phyloP scores from a whole-genome alignment of 2,888 invertebrate species.

The Tuberolachnus salignus region DNA sequence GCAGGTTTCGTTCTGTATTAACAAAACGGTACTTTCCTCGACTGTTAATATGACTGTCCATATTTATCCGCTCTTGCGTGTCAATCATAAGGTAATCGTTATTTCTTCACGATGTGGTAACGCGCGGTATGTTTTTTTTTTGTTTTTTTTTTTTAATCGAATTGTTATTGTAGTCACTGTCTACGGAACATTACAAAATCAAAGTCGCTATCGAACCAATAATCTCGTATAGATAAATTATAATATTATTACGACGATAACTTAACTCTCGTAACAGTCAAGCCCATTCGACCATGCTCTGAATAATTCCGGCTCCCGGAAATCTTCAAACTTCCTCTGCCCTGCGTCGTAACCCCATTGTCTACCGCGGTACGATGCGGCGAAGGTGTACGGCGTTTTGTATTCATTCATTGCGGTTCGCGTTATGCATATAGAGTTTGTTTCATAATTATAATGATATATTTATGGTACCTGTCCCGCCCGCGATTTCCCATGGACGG shows the following conservation, averaged over 20 bases:
- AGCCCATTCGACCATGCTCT: conserved; percentile 14
- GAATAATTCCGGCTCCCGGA: conserved; percentile 2
- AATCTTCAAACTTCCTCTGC: conserved; percentile 8
- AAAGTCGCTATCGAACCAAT: conserved; percentile 10
- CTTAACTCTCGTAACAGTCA: background rate
- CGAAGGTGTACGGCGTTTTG: background rate
- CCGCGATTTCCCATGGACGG: background rate
- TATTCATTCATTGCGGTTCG: background rate
- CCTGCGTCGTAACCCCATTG: conserved; percentile 16
- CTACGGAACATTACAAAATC: background rate
- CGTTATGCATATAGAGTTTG: background rate
- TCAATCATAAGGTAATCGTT: too few relatives aligned
- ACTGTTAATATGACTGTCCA: too few relatives aligned
- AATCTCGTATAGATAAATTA: background rate
- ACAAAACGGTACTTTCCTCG: too few relatives aligned
- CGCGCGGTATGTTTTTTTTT: background rate
- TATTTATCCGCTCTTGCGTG: too few relatives aligned
- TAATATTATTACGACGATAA: background rate
- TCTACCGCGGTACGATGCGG: background rate
- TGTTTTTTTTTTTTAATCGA: background rate
- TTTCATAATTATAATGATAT: conserved; percentile 10
- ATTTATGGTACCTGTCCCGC: background rate
- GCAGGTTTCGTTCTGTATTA: too few relatives aligned
- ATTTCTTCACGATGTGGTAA: background rate
- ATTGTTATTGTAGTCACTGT: too few relatives aligned